Evolutionary conservation across 2,797 vertebrate genomes (phyloP), one percentile per base, ranked within the genome.

Genomic region (Anomalospiza imberbis): DNA sequence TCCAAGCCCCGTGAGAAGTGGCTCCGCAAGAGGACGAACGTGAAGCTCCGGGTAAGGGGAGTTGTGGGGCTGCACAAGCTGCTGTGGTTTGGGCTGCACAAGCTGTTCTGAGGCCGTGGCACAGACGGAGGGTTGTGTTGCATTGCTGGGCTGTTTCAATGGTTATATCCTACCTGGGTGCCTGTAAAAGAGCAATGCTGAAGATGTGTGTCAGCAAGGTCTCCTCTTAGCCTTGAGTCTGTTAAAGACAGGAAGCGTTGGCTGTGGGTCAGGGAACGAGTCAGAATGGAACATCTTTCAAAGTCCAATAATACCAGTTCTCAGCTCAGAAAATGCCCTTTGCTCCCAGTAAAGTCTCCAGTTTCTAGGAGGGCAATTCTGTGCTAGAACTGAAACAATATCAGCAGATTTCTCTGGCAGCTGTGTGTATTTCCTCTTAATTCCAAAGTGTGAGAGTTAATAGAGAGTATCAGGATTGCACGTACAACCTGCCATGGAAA

Each of bases 1-100:
- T 99, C 99, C 54, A 99, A 99, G 98, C 99, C 99, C 8, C 97
- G 99, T 0, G 99, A 99, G 96, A 99, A 99, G 96, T 99, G 99
- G 99, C 98, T 99, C 28, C 98, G 99, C 91, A 99, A 98, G 97
- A 99, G 99, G 96, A 99, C 99, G 0, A 99, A 99, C 0, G 99
- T 99, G 81, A 99, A 99, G 97, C 98, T 99, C 95, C 98, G 99
- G 98, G 99, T 99, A 92, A 97, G 95, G 45, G 16, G 17, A 14
- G 9, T 0, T 9, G 32, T 2, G 31, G 68, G 77, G 77, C 28
- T 79, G 38, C 25, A 45, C 26, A 36, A 5, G 19, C 3, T 3
- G 62, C 32, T 17, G 58, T 79, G 17, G 10, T 38, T 38, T 47
- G 82, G 65, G 57, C 25, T 81, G 44, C 17, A 67, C 62, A 68